phyloP scores from a whole-genome alignment of 2,113 vertebrate genomes.

The Pangasianodon gigas region DNA sequence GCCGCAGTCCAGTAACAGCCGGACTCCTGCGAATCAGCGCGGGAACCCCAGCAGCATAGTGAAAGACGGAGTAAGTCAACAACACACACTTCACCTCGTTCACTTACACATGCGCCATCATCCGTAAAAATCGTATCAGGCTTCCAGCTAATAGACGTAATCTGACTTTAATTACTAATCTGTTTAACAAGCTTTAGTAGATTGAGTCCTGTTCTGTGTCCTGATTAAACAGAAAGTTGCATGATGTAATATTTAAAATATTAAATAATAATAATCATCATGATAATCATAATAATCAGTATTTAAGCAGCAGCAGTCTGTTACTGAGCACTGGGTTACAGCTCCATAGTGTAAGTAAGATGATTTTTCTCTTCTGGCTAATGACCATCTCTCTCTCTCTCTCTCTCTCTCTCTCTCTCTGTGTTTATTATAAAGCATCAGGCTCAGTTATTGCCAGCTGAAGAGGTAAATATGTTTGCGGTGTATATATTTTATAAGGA shows the following conservation, averaged over 20 bases:
- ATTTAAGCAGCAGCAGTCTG: background rate
- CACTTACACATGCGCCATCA: background rate
- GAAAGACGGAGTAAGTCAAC: slow-evolving; percentile 69
- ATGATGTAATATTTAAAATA: background rate
- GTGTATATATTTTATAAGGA: background rate
- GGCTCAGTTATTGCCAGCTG: slow-evolving; percentile 72
- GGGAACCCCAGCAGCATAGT: slow-evolving; percentile 63
- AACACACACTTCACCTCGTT: background rate
- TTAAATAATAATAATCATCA: background rate
- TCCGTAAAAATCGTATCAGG: background rate
- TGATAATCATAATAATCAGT: background rate
- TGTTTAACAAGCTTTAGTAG: background rate
- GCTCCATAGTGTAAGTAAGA: background rate
- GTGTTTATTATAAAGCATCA: slow-evolving; percentile 64
- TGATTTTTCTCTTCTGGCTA: background rate
- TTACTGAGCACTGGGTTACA: background rate
- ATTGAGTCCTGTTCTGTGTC: background rate
- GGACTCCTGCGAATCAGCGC: slow-evolving; percentile 56
- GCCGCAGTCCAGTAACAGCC: slow-evolving; percentile 57
- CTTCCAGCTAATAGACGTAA: background rate
- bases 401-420: slow-evolving; percentile 51
- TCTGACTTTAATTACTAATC: background rate
- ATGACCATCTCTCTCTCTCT: background rate
- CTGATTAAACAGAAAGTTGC: background rate
- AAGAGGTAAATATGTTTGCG: slow-evolving; percentile 66